Base-by-base conservation (phyloP, 1,140 invertebrate genomes). In the Notospermus geniculatus region DNA sequence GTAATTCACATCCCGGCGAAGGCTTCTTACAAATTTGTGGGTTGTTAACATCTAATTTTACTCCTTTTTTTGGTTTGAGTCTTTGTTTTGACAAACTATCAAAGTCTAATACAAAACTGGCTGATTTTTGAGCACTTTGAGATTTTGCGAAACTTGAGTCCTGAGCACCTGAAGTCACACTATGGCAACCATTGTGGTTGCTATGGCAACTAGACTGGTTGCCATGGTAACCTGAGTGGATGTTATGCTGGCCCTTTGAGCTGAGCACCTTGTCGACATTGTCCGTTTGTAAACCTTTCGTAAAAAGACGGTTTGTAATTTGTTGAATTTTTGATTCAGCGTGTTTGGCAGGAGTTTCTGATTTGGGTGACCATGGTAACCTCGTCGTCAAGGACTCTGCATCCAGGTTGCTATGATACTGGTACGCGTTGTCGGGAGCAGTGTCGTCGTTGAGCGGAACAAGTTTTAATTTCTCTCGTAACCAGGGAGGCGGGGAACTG, bases 401-500 rank as follows among this genome's bases (percentile, higher is more conserved):
- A n/a, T 32, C 36, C 32, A 27, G 25, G 28, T 60, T 52, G 23
- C 41, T 52, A 19, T 46, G 32, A 53, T 11, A 27, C 28, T 46
- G 43, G 9, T 15, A 39, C 9, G 25, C 30, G 4, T 23, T 57
- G 30, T 4, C 56, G 25, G 30, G 39, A 17, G 17, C 45, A 41
- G 25, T 28, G 46, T 53, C 46, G 41, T 22, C 25, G 23, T 60
- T 19, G 23, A 27, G 43, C 19, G 43, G 22, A 28, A 60, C 9
- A 19, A 22, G 58, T 30, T 62, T 60, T 13, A 73, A 55, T 45
- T 67, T 64, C 2, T 76, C 73, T 52, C 64, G 58, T 25, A 76
- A 54, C 76, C 77, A 78, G 1, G 69, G 66, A 15, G 77, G 74
- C 13, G 75, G 74, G 1, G 74, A 73, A 62, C 74, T 77, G 66